Base-by-base conservation (phyloP, 2,888 invertebrate species). In the Caenorhabditis sinica region DNA sequence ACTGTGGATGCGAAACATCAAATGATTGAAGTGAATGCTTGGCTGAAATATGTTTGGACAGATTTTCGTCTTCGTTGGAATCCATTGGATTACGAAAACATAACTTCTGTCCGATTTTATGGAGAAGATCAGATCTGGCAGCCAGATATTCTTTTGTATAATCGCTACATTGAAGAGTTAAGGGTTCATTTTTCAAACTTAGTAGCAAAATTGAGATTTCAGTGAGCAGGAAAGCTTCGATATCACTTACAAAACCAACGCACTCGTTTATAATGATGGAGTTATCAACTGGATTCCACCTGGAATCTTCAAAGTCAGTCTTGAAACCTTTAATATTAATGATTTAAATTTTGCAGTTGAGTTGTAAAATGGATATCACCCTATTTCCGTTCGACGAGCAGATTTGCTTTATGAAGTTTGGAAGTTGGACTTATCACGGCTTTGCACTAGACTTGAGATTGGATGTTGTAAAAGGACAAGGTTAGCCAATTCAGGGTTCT, bases 371-470 rank as follows among this genome's bases (percentile, higher is more conserved):
- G 88, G 89, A 89, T 63, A 88, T 89, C 33, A 89, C 87, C 0
- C 73, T 87, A 73, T 90, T 90, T 72, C 90, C 90, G 0, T 90
- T 90, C 61, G 90, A 90, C 58, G 88, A 89, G 58, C 90, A 90
- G 66, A 86, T 85, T n/a, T 88, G 88, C 33, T 87, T 83, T 49
- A 76, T 91, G 82, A 87, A 91, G 95, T 98, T 98, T 94, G 98
- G 98, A 93, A 97, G 97, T 93, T 98, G 98, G 98, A 97, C 98
- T 89, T 97, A 98, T 94, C 97, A 97, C 94, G 97, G 97, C 1
- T 89, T 90, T 8, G 90, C 91, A 96, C 95, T 99, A 94, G 97
- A 98, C 94, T 95, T 99, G 93, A 83, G 88, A 65, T 56, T 90
- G n/a, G 89, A 83, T 30, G 60, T 79, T 23, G 74, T 72, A 3